Conservation (phyloP, 2,113 vertebrate species). For the Psettodes erumei region DNA sequence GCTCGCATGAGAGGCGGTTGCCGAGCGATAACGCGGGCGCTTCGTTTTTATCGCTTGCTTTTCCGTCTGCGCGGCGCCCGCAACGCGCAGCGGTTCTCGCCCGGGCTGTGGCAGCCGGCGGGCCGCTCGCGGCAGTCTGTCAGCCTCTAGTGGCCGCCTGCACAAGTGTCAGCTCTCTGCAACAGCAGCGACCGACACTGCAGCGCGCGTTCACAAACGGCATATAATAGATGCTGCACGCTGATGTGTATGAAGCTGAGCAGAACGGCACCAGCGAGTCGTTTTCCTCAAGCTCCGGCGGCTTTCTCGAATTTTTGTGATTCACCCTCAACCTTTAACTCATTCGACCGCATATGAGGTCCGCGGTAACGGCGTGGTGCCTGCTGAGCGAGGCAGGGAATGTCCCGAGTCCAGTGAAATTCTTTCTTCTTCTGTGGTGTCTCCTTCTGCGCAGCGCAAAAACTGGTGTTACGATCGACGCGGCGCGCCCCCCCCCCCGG, state of each 20-base stretch:
- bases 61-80: conserved; percentile 43
- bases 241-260: background rate
- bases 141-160: conserved; percentile 80
- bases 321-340: background rate
- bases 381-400: background rate
- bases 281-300: background rate
- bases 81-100: conserved; percentile 18
- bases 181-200: background rate
- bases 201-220: no score
- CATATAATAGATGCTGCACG: no score
- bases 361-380: background rate
- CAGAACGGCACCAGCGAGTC: background rate
- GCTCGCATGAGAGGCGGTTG: background rate
- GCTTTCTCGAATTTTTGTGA: background rate
- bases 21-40: background rate
- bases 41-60: conserved; percentile 30
- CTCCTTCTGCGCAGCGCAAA: no score
- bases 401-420: conserved; percentile 2
- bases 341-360: background rate
- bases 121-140: conserved; percentile 72
- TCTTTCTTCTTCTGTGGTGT: no score
- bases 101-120: conserved; percentile 1
- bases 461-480: no score
- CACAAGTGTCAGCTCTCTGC: conserved; percentile 20
- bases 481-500: no score